Percentiles rank a stretch among this genome's conserved stretches.
These are phyloP conservation scores for Drosophila anomalipes DNA, from an alignment of 2,888 invertebrate genomes.

Conservation along the genomic window DNA sequence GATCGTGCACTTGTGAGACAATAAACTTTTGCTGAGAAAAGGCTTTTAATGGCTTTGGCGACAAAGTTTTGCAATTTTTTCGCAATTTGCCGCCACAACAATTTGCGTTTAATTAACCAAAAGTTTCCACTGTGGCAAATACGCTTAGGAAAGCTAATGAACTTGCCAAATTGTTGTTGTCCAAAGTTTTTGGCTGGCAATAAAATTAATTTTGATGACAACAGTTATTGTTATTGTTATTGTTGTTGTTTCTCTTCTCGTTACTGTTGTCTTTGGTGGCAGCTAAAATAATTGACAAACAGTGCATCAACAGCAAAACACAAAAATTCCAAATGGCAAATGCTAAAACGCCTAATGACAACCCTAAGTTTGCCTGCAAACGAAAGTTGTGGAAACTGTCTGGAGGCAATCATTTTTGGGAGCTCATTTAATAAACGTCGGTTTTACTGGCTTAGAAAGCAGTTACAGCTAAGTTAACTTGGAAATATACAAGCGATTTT, in stretches of 20 bases:
- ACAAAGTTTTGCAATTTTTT: slow-evolving; percentile 79
- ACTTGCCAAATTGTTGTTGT: slow-evolving; percentile 71
- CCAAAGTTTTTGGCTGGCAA: slow-evolving; percentile 79
- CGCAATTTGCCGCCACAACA: slow-evolving; percentile 81
- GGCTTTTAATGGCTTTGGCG: slow-evolving; percentile 68
- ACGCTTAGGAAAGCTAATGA: slow-evolving; percentile 74
- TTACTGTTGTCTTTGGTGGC: slow-evolving; percentile 11
- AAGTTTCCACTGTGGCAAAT: slow-evolving; percentile 49
- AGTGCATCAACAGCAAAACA: slow-evolving; percentile 35
- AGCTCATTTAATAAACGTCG: slow-evolving; percentile 28
- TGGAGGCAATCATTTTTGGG: slow-evolving; percentile 32
- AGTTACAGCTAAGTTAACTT: neutral
- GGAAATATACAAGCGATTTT: neutral
- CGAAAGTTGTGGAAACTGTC: slow-evolving; percentile 37
- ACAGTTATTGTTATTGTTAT: slow-evolving; percentile 41
- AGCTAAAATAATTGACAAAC: slow-evolving; percentile 54
- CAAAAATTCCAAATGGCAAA: slow-evolving; percentile 43
- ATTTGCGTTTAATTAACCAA: slow-evolving; percentile 82
- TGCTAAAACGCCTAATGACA: slow-evolving; percentile 36
- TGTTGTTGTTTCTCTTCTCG: neutral
- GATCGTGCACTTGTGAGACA: slow-evolving; percentile 64
- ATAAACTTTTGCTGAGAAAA: slow-evolving; percentile 62
- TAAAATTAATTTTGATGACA: slow-evolving; percentile 81
- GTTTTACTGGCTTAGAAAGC: slow-evolving; percentile 15
- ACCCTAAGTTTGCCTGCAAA: slow-evolving; percentile 13